Percentiles rank a stretch among this genome's conserved stretches.
These are phyloP conservation scores for Plotosus lineatus DNA, from an alignment of 2,113 vertebrate species.

Conservation along the genomic window DNA sequence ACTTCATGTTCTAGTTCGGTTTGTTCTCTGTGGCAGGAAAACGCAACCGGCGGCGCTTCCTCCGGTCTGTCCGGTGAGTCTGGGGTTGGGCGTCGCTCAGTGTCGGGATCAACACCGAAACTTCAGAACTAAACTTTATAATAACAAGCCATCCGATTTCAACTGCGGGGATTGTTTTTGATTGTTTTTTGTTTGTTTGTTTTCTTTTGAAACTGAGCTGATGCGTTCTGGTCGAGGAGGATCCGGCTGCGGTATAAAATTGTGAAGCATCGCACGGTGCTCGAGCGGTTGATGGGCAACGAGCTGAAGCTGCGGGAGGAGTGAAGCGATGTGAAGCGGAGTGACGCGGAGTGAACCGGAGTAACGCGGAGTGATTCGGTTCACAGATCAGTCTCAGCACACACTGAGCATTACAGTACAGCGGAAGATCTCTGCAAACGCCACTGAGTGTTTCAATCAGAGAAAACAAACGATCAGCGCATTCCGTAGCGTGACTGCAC, in stretches of 20 bases:
- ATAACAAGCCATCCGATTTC: background rate
- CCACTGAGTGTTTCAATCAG: background rate
- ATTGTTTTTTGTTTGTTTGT: too few species aligned
- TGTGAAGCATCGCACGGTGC: background rate
- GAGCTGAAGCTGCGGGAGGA: background rate
- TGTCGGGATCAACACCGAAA: background rate
- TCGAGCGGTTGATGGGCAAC: background rate
- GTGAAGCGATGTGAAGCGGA: too few species aligned
- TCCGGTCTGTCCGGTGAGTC: background rate
- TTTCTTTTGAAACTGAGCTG: too few species aligned
- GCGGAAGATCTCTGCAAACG: background rate
- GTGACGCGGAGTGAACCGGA: background rate
- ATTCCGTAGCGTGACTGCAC: conserved; percentile 54
- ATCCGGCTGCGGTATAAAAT: background rate
- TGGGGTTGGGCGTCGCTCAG: background rate
- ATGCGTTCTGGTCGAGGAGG: background rate
- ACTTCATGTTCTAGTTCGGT: conserved; percentile 27
- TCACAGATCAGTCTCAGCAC: background rate
- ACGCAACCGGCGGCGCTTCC: background rate
- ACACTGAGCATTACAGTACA: background rate
- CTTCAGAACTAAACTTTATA: background rate
- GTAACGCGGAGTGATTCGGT: background rate
- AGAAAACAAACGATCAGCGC: conserved; percentile 5
- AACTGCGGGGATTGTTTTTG: background rate
- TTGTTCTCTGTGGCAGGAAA: background rate